Evolutionary conservation across 2,888 invertebrate species (phyloP), one percentile per base, ranked within the genome.

Genomic region (Cremastinae sp.): DNA sequence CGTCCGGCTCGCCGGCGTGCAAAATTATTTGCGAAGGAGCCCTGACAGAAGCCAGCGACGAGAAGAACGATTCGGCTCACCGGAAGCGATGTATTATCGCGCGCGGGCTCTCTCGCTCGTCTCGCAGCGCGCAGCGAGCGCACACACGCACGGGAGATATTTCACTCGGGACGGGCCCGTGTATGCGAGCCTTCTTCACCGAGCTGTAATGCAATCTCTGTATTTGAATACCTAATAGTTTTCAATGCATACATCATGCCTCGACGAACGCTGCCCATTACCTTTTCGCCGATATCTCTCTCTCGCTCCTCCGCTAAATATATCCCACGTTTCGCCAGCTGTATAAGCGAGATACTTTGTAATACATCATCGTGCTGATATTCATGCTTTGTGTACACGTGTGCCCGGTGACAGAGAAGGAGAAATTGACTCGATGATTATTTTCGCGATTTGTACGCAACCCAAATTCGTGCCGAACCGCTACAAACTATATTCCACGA

Each of bases 151-250:
- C n/a, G n/a, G n/a, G n/a, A n/a, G n/a, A 49, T 22, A 49, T 16
- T 8, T 51, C 10, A 45, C 53, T 10, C 14, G 56, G 59, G 38
- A 41, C 18, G 34, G 4, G 38, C 14, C 8, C 16, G 16, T n/a
- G 22, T 10, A 36, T 65, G 58, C 51, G 71, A 36, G 16, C 16
- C 1, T 28, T 45, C 64, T 38, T 43, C 62, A 53, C 58, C 58
- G 41, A 68, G 80, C 80, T 83, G 84, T 85, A 86, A 87, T 86
- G 83, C 85, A 87, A 87, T 87, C 84, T 84, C 80, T 80, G 84
- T 85, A 87, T 87, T 87, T 87, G 86, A 87, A 87, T 87, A 87
- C 83, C 85, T 87, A 86, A 87, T 87, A 85, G 86, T 85, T 86
- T 87, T 87, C 87, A 86, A 86, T 87, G 86, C 87, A 87, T 87